A percentile compares a stretch with the other conserved stretches of the same genome.
These are phyloP conservation scores for Siniperca scherzeri DNA, from an alignment of 2,797 vertebrate species.

Conservation along the genomic window DNA sequence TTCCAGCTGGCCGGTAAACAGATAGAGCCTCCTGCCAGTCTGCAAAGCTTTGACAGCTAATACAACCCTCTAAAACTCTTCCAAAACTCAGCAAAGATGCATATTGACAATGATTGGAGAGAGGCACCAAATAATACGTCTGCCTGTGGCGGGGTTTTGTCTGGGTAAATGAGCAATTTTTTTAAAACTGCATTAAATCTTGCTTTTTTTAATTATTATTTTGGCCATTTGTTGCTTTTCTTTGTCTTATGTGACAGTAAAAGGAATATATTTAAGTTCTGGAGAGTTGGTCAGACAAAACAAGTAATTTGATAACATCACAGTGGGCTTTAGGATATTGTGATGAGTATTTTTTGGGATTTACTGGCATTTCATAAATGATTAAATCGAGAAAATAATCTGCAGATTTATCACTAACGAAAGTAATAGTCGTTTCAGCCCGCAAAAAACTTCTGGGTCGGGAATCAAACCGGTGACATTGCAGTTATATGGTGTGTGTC, in stretches of 20 bases:
- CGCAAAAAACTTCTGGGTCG: background rate
- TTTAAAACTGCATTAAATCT: constrained; percentile 28
- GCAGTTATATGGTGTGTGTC: background rate
- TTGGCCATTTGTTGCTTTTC: background rate
- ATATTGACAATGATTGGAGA: constrained; percentile 27
- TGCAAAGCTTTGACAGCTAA: constrained; percentile 60
- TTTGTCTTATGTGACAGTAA: background rate
- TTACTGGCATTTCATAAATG: background rate
- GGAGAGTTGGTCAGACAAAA: background rate
- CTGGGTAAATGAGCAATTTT: constrained; percentile 8
- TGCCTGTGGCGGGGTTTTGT: constrained; percentile 23
- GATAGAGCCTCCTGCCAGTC: constrained; percentile 48
- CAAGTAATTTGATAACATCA: background rate
- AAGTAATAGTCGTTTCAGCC: background rate
- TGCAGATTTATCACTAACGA: background rate
- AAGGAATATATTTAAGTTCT: background rate
- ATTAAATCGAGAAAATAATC: background rate
- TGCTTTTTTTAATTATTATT: background rate
- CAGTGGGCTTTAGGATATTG: background rate
- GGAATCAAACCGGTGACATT: background rate
- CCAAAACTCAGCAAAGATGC: constrained; percentile 38
- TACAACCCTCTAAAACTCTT: constrained; percentile 42
- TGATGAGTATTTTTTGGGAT: background rate
- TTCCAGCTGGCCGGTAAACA: constrained; percentile 66
- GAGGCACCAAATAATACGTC: constrained; percentile 12